phyloP scores from a whole-genome alignment of 2,888 invertebrate genomes.

The Alcis repandata region DNA sequence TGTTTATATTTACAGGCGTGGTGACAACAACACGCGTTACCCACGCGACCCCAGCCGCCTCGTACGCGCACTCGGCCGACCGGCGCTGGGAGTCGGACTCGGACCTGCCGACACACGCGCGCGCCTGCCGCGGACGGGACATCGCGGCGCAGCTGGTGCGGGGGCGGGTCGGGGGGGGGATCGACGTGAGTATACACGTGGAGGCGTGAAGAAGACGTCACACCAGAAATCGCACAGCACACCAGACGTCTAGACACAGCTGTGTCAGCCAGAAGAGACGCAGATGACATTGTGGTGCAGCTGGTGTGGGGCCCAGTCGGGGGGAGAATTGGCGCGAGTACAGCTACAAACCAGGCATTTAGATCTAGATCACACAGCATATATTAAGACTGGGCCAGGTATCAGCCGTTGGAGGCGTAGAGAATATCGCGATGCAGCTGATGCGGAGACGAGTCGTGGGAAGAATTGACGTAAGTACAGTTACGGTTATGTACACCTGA shows the following conservation, averaged over 20 bases:
- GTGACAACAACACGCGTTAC: constrained; percentile 93
- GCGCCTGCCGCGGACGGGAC: constrained; percentile 85
- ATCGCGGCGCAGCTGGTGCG: constrained; percentile 91
- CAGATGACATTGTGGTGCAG: too few relatives aligned
- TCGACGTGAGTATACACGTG: constrained; percentile 88
- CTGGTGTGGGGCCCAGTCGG: too few relatives aligned
- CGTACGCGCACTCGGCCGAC: constrained; percentile 91
- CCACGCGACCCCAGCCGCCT: constrained; percentile 92
- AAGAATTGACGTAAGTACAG: constrained; percentile 88
- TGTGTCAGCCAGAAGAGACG: too few relatives aligned
- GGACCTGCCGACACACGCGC: constrained; percentile 83
- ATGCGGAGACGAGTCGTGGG: constrained; percentile 89
- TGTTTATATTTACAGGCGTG: constrained; percentile 75
- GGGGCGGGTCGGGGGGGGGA: constrained; percentile 88
- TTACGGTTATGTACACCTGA: too few relatives aligned
- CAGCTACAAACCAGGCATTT: too few relatives aligned
- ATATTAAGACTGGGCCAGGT: too few relatives aligned
- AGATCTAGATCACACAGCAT: too few relatives aligned
- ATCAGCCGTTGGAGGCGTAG: too few relatives aligned
- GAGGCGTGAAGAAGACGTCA: too few relatives aligned
- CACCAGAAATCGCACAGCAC: too few relatives aligned
- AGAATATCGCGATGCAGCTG: constrained; percentile 91
- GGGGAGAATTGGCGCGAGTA: too few relatives aligned
- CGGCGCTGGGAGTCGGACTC: constrained; percentile 91
- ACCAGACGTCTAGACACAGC: too few relatives aligned